phyloP scores from a whole-genome alignment of 2,797 vertebrate species.

The Fistularia commersonii region DNA sequence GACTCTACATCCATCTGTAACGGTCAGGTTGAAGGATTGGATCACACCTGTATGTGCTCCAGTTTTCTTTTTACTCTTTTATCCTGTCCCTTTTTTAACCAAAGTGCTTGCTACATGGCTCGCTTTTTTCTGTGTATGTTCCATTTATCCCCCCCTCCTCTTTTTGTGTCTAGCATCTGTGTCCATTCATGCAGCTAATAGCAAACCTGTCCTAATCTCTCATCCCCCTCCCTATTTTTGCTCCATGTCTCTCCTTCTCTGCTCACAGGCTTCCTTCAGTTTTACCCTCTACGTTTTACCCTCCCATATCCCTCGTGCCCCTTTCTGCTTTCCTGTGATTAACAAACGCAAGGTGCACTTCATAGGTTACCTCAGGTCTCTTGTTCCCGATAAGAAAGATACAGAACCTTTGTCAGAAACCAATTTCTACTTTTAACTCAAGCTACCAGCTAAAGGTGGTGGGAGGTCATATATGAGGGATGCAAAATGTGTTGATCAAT shows the following conservation, averaged over 20 bases:
- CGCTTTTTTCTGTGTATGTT: not conserved
- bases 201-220: constrained; percentile 7
- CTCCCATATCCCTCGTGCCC: not conserved
- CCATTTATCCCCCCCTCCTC: constrained; percentile 8
- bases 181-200: constrained; percentile 21
- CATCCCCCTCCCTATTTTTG: constrained; percentile 5
- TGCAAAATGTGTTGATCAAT: no score
- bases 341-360: no score
- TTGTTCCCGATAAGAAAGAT: no score
- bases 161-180: constrained; percentile 11
- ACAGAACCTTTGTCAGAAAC: no score
- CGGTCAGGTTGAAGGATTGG: constrained; percentile 22
- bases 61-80: constrained; percentile 21
- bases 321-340: not conserved
- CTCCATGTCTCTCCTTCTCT: not conserved
- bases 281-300: not conserved
- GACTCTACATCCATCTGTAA: constrained; percentile 35
- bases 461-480: no score
- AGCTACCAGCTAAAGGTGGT: no score
- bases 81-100: constrained; percentile 11
- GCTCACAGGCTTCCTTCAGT: not conserved
- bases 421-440: no score
- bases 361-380: no score
- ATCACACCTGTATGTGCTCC: constrained; percentile 31
- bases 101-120: constrained; percentile 6